Percentiles rank a stretch among this genome's conserved stretches.
Conservation (phyloP, 2,113 vertebrate genomes). For the Calypte anna region DNA sequence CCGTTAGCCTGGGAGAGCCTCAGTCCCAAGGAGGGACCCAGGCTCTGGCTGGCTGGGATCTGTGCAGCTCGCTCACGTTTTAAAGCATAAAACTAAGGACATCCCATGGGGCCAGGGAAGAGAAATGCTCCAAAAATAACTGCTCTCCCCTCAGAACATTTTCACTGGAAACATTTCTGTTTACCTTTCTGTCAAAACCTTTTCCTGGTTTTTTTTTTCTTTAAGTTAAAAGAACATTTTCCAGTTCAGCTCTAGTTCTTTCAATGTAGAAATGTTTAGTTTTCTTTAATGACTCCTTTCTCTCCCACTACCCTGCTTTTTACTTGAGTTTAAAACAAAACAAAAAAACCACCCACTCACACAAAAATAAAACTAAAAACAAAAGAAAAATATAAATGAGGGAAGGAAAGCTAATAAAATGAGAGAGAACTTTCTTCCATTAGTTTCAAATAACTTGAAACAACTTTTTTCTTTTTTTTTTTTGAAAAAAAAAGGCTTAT, state of each 20-base stretch:
- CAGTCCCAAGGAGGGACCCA: neutral
- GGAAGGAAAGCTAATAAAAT: conserved; percentile 40
- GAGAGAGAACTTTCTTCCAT: neutral
- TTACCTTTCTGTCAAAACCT: conserved; percentile 50
- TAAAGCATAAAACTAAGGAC: neutral
- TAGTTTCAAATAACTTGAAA: conserved; percentile 25
- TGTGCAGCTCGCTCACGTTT: neutral
- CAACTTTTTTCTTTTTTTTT: neutral
- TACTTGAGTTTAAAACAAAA: neutral
- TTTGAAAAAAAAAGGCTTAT: neutral
- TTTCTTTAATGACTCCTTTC: conserved; percentile 21
- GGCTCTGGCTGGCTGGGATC: neutral
- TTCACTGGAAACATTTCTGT: neutral
- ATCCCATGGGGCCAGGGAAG: neutral
- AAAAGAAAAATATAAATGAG: neutral
- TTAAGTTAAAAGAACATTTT: conserved; percentile 38
- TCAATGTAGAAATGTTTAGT: neutral
- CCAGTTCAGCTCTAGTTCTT: conserved; percentile 38
- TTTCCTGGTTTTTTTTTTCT: conserved; percentile 2
- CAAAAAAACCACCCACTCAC: no score
- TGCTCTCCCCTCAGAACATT: neutral
- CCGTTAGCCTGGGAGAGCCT: neutral
- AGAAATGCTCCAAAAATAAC: conserved; percentile 29
- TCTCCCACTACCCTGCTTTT: conserved; percentile 14
- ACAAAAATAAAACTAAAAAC: no score